These are phyloP conservation scores for Antheraea assamensis DNA, from an alignment of 2,888 invertebrate species.

Conservation along the genomic window DNA sequence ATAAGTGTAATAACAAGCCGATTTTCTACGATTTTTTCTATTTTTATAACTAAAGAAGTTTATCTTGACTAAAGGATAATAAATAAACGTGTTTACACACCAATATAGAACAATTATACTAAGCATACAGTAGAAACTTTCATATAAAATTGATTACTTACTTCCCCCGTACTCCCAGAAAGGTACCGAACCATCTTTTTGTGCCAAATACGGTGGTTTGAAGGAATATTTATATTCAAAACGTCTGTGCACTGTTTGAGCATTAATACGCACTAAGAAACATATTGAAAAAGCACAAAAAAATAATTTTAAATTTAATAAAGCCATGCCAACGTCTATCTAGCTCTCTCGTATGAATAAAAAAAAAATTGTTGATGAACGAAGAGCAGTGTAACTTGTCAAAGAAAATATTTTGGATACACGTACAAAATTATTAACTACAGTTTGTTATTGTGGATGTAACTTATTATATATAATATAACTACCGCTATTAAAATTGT, in stretches of 20 bases:
- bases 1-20: slow-evolving; percentile 64
- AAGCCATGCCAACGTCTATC: slow-evolving; percentile 59
- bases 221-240: slow-evolving; percentile 99
- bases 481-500: background rate
- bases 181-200: slow-evolving; percentile 98
- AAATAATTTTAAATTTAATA: slow-evolving; percentile 59
- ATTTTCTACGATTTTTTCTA: slow-evolving; percentile 38
- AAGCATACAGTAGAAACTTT: slow-evolving; percentile 26
- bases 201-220: slow-evolving; percentile 98
- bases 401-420: slow-evolving; percentile 31
- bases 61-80: slow-evolving; percentile 28
- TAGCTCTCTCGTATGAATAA: slow-evolving; percentile 44
- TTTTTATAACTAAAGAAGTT: slow-evolving; percentile 60
- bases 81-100: slow-evolving; percentile 21
- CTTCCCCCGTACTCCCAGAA: slow-evolving; percentile 99
- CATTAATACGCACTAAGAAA: slow-evolving; percentile 63
- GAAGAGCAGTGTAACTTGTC: slow-evolving; percentile 30
- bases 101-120: slow-evolving; percentile 31
- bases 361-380: slow-evolving; percentile 42
- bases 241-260: slow-evolving; percentile 85
- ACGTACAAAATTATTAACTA: background rate
- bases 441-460: background rate
- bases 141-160: slow-evolving; percentile 83
- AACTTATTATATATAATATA: no score
- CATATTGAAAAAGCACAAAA: slow-evolving; percentile 59